Conservation (phyloP, 2,888 invertebrate genomes). For the Strigamia maritima region DNA sequence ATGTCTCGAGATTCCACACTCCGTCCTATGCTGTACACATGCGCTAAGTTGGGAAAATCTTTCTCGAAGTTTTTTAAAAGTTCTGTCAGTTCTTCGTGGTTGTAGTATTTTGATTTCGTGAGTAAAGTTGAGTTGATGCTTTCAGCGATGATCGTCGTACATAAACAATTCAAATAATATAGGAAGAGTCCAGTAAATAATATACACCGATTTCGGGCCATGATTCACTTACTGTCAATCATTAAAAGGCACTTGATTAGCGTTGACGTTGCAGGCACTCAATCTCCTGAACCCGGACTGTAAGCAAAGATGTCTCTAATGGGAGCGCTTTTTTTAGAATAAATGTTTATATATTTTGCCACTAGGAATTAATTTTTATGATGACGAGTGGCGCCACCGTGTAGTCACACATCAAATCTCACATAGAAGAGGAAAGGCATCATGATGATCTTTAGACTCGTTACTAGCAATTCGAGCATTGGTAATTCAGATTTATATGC, state of each 20-base stretch:
- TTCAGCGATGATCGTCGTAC: not conserved
- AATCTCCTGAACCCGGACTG: too few relatives aligned
- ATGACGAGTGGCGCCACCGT: too few relatives aligned
- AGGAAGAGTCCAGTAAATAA: not conserved
- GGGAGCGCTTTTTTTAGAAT: too few relatives aligned
- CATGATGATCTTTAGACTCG: not conserved
- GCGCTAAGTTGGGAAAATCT: conserved; percentile 61
- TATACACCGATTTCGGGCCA: not conserved
- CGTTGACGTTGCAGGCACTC: not conserved
- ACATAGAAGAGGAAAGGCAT: not conserved
- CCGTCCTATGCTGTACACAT: conserved; percentile 51
- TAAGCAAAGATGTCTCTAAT: not conserved
- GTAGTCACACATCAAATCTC: too few relatives aligned
- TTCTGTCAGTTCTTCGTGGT: conserved; percentile 68
- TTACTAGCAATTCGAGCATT: not conserved
- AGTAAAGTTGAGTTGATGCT: not conserved
- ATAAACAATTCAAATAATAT: not conserved
- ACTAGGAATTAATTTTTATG: too few relatives aligned
- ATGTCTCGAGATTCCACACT: conserved; percentile 55
- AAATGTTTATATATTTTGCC: too few relatives aligned
- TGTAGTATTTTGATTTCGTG: conserved; percentile 68
- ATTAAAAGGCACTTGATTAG: not conserved
- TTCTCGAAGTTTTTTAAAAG: conserved; percentile 62
- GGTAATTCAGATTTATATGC: not conserved
- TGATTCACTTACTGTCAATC: not conserved